Evolutionary conservation across 2,113 vertebrate species (phyloP).

Genomic region (Malaclemys terrapin): DNA sequence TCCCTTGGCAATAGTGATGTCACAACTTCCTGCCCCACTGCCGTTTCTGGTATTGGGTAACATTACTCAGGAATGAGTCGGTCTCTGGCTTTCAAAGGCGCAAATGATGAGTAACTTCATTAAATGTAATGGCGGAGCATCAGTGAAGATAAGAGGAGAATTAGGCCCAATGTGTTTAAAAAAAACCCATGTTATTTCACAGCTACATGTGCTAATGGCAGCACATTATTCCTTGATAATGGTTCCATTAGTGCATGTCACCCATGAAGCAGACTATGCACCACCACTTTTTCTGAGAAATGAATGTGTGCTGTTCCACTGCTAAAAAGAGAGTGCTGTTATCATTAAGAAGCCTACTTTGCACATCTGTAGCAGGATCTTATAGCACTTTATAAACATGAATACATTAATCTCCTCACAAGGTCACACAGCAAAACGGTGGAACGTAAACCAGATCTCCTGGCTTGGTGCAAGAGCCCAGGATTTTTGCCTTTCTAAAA

Average conservation of each 20-base stretch:
- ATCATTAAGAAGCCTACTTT: not conserved
- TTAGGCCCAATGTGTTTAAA: not conserved
- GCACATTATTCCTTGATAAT: conserved; percentile 1
- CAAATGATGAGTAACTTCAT: not conserved
- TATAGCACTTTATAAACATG: not conserved
- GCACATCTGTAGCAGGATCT: not conserved
- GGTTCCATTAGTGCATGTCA: not conserved
- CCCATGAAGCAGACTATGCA: not conserved
- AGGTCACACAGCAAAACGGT: not conserved
- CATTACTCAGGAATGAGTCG: not conserved
- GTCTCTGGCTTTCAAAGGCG: not conserved
- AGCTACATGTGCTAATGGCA: conserved; percentile 17
- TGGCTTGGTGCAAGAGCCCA: not conserved
- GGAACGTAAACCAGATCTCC: not conserved
- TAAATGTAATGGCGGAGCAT: not conserved
- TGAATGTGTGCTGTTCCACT: not conserved
- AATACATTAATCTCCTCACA: not conserved
- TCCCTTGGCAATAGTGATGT: not conserved
- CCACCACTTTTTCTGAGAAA: not conserved
- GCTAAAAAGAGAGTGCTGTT: not conserved
- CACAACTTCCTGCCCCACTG: not conserved
- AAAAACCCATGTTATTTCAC: not conserved
- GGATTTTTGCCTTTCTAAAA: not conserved
- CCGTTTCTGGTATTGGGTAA: not conserved
- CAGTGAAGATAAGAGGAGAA: not conserved